Evolutionary conservation across 2,113 vertebrate species (phyloP), one percentile per base, ranked within the genome.

Genomic region (Dendrocopos noguchii): DNA sequence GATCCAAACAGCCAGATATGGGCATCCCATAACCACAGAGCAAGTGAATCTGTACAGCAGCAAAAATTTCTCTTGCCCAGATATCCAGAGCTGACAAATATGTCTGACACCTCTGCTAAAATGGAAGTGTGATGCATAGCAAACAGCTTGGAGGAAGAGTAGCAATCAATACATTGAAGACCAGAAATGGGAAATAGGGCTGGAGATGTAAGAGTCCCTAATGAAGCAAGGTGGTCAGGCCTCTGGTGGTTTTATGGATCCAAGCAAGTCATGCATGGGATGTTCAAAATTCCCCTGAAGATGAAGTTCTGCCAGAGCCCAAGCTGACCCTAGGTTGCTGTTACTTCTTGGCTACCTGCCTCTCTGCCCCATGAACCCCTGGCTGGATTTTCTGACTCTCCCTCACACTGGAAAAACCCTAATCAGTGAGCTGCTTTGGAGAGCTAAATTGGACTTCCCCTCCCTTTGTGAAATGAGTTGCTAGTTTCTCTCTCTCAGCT

Each of bases 81-180:
- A 53, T 89, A 90, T 31, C 74, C 39, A 92, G 46, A 91, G 60
- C 29, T 91, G 80, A 71, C 36, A 67, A 67, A 82, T 28, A 76
- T 2, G 12, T 73, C 81, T 78, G 71, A 88, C 31, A 77, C 27
- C n/a, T 88, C 74, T 82, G n/a, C 44, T 57, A 64, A 81, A 78
- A 84, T 70, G 53, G 47, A 90, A 76, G 55, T 83, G 80, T 53
- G 55, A 44, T 63, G 66, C 77, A 91, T 72, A 94, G 77, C 60
- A 93, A 91, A 67, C 34, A 88, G 53, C 33, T 64, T 78, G 72
- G 74, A 91, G 81, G 76, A 92, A 91, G 24, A 71, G 19, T 33
- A 84, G 87, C 83, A 94, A 88, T 88, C 74, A 90, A 84, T 87
- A 74, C 47, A 82, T 6, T 70, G 71, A 89, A 84, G 53, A 56